These are phyloP conservation scores for Sarcophaga peregrina DNA, from an alignment of 1,140 invertebrate genomes.

Conservation along the genomic window DNA sequence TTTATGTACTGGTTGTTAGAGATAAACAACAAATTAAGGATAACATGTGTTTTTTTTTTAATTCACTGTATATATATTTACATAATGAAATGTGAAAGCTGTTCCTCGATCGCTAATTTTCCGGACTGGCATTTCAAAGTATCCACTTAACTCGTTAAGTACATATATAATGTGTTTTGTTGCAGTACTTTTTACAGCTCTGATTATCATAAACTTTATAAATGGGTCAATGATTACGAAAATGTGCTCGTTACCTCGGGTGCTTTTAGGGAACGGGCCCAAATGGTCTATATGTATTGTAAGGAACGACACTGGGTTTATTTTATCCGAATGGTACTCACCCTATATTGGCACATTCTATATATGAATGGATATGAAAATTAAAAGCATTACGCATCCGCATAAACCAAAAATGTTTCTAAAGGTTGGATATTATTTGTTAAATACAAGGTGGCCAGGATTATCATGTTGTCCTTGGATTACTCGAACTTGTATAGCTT, in stretches of 20 bases:
- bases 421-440: constrained; percentile 44
- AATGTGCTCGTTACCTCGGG: constrained; percentile 51
- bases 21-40: no score
- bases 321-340: constrained; percentile 41
- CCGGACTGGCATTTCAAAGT: constrained; percentile 48
- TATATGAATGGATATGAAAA: constrained; percentile 41
- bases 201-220: constrained; percentile 51
- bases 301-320: constrained; percentile 45
- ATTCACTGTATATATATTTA: no score
- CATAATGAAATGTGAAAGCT: constrained; percentile 57
- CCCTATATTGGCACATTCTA: constrained; percentile 48
- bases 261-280: constrained; percentile 52
- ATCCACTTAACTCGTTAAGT: constrained; percentile 30
- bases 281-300: constrained; percentile 51
- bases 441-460: constrained; percentile 26
- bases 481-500: constrained; percentile 19
- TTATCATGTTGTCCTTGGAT: constrained; percentile 37
- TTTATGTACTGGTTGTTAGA: not conserved
- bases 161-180: constrained; percentile 46
- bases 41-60: no score
- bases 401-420: constrained; percentile 51
- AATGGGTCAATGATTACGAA: constrained; percentile 54
- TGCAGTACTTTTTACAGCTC: constrained; percentile 50
- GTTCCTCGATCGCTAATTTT: constrained; percentile 61
- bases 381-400: constrained; percentile 50